Conservation (phyloP, 2,797 vertebrate genomes). For the Amniataba percoides region DNA sequence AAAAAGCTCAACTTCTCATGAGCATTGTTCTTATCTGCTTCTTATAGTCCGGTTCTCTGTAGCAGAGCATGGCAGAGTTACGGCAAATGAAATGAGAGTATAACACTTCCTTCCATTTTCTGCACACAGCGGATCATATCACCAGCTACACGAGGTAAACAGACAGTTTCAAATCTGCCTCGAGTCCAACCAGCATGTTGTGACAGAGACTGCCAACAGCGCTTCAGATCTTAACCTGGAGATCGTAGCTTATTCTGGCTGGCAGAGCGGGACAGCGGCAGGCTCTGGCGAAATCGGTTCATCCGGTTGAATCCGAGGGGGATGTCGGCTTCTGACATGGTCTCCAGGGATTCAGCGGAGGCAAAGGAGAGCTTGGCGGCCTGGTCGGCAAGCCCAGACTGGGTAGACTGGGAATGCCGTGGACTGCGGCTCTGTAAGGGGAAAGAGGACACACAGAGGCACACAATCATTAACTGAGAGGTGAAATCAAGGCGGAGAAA, state of each 20-base stretch:
- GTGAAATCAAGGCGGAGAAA: conserved; percentile 59
- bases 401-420: conserved; percentile 94
- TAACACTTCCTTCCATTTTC: conserved; percentile 5
- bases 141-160: conserved; percentile 24
- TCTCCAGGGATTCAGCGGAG: conserved; percentile 97
- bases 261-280: conserved; percentile 95
- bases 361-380: conserved; percentile 97
- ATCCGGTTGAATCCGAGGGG: conserved; percentile 97
- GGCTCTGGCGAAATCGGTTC: conserved; percentile 97
- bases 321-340: conserved; percentile 98
- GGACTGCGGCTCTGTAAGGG: conserved; percentile 93
- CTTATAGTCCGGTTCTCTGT: neutral
- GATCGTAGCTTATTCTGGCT: conserved; percentile 98
- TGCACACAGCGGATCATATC: neutral
- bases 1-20: neutral
- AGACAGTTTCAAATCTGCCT: conserved; percentile 43
- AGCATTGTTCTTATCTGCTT: neutral
- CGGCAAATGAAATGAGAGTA: conserved; percentile 5
- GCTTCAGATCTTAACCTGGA: conserved; percentile 88
- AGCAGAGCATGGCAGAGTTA: conserved; percentile 3
- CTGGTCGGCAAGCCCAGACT: conserved; percentile 97
- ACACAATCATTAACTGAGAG: conserved; percentile 48
- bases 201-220: conserved; percentile 33
- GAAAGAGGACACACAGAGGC: conserved; percentile 42
- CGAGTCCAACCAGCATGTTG: conserved; percentile 23